These are phyloP conservation scores for Apotomis capreana DNA, from an alignment of 2,888 invertebrate species.

Conservation along the genomic window DNA sequence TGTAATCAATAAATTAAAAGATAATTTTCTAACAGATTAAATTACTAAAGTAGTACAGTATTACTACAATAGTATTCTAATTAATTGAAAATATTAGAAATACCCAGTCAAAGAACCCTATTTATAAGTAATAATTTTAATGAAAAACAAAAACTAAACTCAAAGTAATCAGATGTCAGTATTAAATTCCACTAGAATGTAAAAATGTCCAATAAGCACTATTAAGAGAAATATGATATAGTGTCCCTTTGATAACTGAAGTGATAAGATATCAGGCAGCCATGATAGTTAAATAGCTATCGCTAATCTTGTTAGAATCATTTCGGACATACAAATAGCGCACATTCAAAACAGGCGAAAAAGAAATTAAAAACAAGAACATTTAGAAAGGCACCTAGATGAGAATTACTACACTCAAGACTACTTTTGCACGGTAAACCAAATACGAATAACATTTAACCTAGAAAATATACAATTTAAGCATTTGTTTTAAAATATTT, in stretches of 20 bases:
- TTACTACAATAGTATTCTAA: not conserved
- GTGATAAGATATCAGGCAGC: constrained; percentile 54
- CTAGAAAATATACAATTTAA: constrained; percentile 30
- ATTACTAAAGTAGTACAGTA: not conserved
- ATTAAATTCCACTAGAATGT: not conserved
- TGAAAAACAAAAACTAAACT: not conserved
- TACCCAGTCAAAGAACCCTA: not conserved
- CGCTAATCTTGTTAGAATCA: constrained; percentile 36
- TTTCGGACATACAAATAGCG: constrained; percentile 23
- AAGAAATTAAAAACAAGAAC: constrained; percentile 55
- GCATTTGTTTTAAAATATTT: constrained; percentile 48
- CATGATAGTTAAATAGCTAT: constrained; percentile 40
- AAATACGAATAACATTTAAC: constrained; percentile 49
- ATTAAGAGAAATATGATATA: constrained; percentile 32
- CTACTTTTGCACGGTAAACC: constrained; percentile 54
- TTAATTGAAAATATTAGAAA: not conserved
- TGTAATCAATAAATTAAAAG: too few relatives aligned
- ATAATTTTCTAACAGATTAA: too few relatives aligned
- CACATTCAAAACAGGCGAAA: constrained; percentile 26
- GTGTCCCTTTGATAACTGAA: constrained; percentile 48
- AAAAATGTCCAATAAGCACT: constrained; percentile 21
- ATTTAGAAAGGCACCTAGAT: constrained; percentile 68
- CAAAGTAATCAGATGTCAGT: not conserved
- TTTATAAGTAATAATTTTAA: not conserved
- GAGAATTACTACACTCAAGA: constrained; percentile 48